Evolutionary conservation across 2,888 invertebrate species (phyloP), one percentile per base, ranked within the genome.

Genomic region (Pegoplata infirma): DNA sequence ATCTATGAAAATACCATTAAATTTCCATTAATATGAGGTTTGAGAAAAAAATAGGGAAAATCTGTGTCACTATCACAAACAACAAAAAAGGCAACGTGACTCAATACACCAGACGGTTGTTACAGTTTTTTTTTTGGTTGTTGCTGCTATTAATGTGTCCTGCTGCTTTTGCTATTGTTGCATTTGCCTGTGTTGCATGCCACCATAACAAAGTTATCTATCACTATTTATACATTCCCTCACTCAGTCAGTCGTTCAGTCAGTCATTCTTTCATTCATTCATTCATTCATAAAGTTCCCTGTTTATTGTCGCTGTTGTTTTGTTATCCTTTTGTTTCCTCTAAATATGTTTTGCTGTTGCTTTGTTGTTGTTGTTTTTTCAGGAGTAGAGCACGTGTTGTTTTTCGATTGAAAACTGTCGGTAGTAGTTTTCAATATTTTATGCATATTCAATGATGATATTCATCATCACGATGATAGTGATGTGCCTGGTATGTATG

Each of bases 381-480:
- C n/a, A n/a, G 3, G n/a, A 51, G 1, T 6, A n/a, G n/a, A n/a
- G 51, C 63, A 76, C 63, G 49, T 69, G 59, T 23, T 74, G 19
- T 55, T 73, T 47, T 28, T 46, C 44, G 21, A 36, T 67, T n/a
- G n/a, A n/a, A n/a, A n/a, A n/a, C 46, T 67, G 51, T 64, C 51
- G 23, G 44, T 53, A 68, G 56, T 73, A 51, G 64, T 78, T 68
- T 73, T 44, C 67, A 72, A 58, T 77, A 73, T 68, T 73, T 77
- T 68, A 25, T 77, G 61, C 53, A 69, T 69, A 63, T 72, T 72
- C 76, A 74, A 74, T 74, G 78, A 74, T 74, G 78, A 69, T 59
- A 78, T 47, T 61, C 46, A 49, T n/a, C n/a, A n/a, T n/a, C n/a
- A n/a, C n/a, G n/a, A n/a, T n/a, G n/a, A n/a, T n/a, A n/a, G n/a